phyloP scores from a whole-genome alignment of 2,113 vertebrate genomes.

The Brachypodius melanocephalos region DNA sequence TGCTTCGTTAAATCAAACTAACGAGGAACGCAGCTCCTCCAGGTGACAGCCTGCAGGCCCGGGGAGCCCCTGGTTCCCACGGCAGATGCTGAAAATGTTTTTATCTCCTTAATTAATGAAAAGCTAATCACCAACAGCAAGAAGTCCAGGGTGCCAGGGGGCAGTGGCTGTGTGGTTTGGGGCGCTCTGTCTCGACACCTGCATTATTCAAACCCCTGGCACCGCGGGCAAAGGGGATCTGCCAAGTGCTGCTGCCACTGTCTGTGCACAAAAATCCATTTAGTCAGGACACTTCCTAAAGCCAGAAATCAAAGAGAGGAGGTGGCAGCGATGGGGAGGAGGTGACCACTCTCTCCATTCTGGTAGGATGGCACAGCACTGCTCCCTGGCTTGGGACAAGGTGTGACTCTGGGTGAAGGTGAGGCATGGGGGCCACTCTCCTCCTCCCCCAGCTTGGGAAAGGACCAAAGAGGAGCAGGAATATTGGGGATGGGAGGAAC shows the following conservation, averaged over 20 bases:
- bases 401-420: neutral
- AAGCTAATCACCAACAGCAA: neutral
- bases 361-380: fast-evolving
- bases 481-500: fast-evolving
- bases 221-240: neutral
- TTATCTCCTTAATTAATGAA: neutral
- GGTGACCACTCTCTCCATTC: fast-evolving
- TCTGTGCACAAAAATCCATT: slow-evolving; percentile 41
- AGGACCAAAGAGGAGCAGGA: neutral
- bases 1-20: slow-evolving; percentile 30
- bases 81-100: neutral
- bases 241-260: slow-evolving; percentile 45
- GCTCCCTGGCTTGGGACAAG: fast-evolving
- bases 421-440: neutral
- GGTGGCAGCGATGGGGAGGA: neutral
- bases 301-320: neutral
- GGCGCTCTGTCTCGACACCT: neutral
- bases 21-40: neutral
- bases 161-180: neutral
- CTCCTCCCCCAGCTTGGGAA: neutral
- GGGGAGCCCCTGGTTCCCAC: neutral
- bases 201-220: slow-evolving; percentile 39
- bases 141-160: neutral
- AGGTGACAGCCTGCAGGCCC: neutral
- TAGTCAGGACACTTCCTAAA: slow-evolving; percentile 36